Evolutionary conservation across 2,113 vertebrate genomes (phyloP), one percentile per base, ranked within the genome.

Genomic region (Turnix velox): DNA sequence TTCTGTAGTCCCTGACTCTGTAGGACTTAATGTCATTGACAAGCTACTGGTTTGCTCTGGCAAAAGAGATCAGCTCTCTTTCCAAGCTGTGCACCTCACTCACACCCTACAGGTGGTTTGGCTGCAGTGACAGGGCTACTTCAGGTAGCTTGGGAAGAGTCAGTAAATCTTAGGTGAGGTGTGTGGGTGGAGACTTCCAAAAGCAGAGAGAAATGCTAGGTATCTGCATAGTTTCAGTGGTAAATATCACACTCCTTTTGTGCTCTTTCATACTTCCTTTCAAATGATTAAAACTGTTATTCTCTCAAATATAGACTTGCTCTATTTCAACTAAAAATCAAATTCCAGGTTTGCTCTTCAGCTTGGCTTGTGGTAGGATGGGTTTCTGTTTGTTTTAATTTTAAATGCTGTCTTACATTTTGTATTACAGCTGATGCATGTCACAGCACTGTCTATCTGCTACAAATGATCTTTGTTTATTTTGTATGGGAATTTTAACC

Each of bases 71-170:
- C 31, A 10, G 28, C 22, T 61, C 37, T 72, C 46, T 25, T 59
- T 18, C 73, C 8, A 15, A 59, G 37, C 24, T 16, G 24, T 9
- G 52, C 0, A 0, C 40, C 31, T 66, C 0, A 0, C 55, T 74
- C 40, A 10, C 33, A 10, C 40, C 69, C 91, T 65, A 3, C 51
- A 54, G 75, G 28, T 5, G 13, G 28, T 18, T 61, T 67, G 65
- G 43, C 57, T 87, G 80, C 17, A 10, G 49, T 10, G 42, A 27
- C 73, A 89, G 58, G 49, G 9, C 75, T 59, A 3, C 25, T 62
- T 84, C 51, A 43, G 68, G 8, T 75, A 66, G 74, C 79, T 92
- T 28, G 12, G 49, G 40, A 55, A 25, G 72, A 87, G 52, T 52
- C 71, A 43, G 52, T 61, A 61, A 89, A 76, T 87, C 71, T 42